Evolutionary conservation across 2,797 vertebrate genomes (phyloP), one percentile per base, ranked within the genome.

Genomic region (Echeneis naucrates): DNA sequence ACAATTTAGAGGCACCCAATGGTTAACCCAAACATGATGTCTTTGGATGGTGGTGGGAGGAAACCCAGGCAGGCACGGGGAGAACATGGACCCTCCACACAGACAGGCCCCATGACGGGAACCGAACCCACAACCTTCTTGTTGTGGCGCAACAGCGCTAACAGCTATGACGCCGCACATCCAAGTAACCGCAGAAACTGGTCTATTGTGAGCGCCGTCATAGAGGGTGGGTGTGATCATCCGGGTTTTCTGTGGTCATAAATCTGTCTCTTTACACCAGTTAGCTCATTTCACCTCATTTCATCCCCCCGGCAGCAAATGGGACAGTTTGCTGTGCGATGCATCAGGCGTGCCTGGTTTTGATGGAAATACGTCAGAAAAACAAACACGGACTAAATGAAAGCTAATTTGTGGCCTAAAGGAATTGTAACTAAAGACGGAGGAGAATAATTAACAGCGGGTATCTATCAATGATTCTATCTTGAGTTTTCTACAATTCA

Each of bases 121-220:
- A n/a, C n/a, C n/a, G n/a, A n/a, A n/a, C n/a, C n/a, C n/a, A n/a
- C n/a, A n/a, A n/a, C n/a, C n/a, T n/a, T n/a, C n/a, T n/a, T n/a
- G n/a, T n/a, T n/a, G n/a, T n/a, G n/a, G n/a, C n/a, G n/a, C n/a
- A n/a, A n/a, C n/a, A n/a, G n/a, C n/a, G n/a, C n/a, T n/a, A n/a
- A n/a, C n/a, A n/a, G n/a, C n/a, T n/a, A n/a, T n/a, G n/a, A n/a
- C n/a, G n/a, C n/a, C n/a, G n/a, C n/a, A 73, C 48, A 72, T 62
- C 48, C 50, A 55, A 85, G 76, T 68, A 71, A 48, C 51, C 66
- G 50, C 26, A 67, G 77, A 48, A 67, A 55, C 60, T 37, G 62
- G 37, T 65, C 21, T 56, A 30, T 8, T 62, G 67, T 60, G 40
- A 68, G 72, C 13, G 42, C 21, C 44, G 61, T 52, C 10, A 10